phyloP scores from a whole-genome alignment of 53 echinoderm and acorn worm species.

The Actinopyga echinites region DNA sequence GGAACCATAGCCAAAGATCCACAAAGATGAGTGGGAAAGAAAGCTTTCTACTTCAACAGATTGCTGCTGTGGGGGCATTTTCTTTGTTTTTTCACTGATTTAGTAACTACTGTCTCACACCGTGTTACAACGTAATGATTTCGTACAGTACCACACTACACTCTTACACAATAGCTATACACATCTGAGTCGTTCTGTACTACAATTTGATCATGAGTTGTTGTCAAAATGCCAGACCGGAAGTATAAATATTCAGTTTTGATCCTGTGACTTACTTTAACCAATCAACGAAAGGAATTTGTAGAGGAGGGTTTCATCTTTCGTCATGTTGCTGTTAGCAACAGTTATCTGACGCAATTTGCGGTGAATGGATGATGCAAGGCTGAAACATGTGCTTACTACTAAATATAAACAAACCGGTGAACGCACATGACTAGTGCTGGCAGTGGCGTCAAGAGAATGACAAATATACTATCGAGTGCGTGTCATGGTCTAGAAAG shows the following conservation, averaged over 20 bases:
- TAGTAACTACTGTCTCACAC: not conserved
- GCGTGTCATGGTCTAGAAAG: too few species aligned
- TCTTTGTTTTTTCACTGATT: not conserved
- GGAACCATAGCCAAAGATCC: slow-evolving; percentile 96
- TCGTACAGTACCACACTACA: too few species aligned
- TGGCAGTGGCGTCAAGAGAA: not conserved
- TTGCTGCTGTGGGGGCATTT: not conserved
- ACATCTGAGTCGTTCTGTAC: too few species aligned
- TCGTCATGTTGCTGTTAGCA: slow-evolving; percentile 3
- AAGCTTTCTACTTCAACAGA: not conserved
- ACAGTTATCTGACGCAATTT: not conserved
- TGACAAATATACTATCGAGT: too few species aligned
- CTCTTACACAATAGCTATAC: too few species aligned
- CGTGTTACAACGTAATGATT: too few species aligned
- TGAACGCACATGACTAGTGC: not conserved
- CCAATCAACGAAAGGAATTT: too few species aligned
- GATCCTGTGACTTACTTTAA: too few species aligned
- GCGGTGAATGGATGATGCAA: slow-evolving; percentile 38
- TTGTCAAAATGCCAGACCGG: too few species aligned
- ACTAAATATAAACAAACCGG: slow-evolving; percentile 1
- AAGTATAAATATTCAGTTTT: too few species aligned
- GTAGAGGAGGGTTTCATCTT: too few species aligned
- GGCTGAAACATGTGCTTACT: slow-evolving; percentile 2
- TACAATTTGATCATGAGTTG: too few species aligned
- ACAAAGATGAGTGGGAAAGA: slow-evolving; percentile 41